Percentiles rank a stretch among this genome's conserved stretches.
These are phyloP conservation scores for Muraenolepis orangiensis DNA, from an alignment of 2,797 vertebrate species.

Conservation along the genomic window DNA sequence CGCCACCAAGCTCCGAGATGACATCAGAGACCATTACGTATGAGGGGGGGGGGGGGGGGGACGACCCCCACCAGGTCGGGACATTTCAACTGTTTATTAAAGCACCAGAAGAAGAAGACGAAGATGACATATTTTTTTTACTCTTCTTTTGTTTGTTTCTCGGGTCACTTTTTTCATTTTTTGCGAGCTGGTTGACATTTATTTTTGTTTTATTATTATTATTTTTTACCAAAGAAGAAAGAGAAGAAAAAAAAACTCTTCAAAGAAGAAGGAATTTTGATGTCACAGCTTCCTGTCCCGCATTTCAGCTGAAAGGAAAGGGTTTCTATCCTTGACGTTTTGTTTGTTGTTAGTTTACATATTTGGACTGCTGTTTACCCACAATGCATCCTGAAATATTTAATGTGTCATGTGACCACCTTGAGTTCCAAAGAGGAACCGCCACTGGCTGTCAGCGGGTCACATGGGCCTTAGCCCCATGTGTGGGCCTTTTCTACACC, in stretches of 20 bases:
- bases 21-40: conserved; percentile 79
- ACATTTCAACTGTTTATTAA: conserved; percentile 15
- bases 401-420: conserved; percentile 17
- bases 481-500: conserved; percentile 54
- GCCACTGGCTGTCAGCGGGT: conserved; percentile 66
- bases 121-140: conserved; percentile 58
- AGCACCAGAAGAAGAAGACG: conserved; percentile 48
- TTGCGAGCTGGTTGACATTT: background rate
- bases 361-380: conserved; percentile 2
- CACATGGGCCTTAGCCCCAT: conserved; percentile 56
- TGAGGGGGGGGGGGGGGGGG: conserved; percentile 52
- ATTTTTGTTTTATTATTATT: background rate
- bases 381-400: conserved; percentile 17
- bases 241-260: background rate
- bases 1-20: conserved; percentile 72
- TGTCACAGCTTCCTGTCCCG: background rate
- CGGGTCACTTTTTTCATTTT: conserved; percentile 5
- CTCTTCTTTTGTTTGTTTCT: background rate
- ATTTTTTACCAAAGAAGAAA: conserved; percentile 23
- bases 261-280: conserved; percentile 6
- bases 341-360: conserved; percentile 47
- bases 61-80: too few relatives aligned
- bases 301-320: background rate
- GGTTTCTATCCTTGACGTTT: conserved; percentile 11
- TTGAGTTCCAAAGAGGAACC: conserved; percentile 15